These are phyloP conservation scores for Macrosoma leucophasiata DNA, from an alignment of 2,888 invertebrate species.

Conservation along the genomic window DNA sequence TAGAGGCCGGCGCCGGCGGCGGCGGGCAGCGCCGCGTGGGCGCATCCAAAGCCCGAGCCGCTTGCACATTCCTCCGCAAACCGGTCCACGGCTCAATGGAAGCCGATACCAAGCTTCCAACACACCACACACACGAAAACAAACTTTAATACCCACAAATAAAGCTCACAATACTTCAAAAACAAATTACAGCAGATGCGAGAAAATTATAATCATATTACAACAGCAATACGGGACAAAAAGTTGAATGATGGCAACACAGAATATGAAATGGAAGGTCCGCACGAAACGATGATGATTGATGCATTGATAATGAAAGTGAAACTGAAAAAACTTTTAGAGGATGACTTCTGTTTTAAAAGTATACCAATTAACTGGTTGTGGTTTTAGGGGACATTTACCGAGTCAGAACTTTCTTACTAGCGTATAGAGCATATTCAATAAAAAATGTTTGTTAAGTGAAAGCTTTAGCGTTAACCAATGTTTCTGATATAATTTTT, in stretches of 20 bases:
- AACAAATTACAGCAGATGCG: constrained; percentile 26
- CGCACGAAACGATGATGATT: constrained; percentile 40
- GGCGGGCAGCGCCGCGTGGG: constrained; percentile 50
- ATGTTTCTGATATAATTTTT: no score
- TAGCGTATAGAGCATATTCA: no score
- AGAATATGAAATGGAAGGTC: constrained; percentile 48
- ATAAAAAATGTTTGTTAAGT: no score
- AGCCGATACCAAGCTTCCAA: constrained; percentile 41
- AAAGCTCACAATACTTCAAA: constrained; percentile 30
- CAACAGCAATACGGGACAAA: constrained; percentile 54
- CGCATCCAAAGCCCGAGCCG: constrained; percentile 55
- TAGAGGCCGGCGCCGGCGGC: constrained; percentile 41
- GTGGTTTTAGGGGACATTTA: no score
- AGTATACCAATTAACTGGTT: no score
- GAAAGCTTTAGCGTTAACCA: no score
- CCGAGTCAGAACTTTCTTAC: no score
- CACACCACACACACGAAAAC: constrained; percentile 30
- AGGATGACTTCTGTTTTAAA: no score
- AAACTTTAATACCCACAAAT: constrained; percentile 31
- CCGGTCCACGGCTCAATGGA: constrained; percentile 67
- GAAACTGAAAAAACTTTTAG: constrained; percentile 24
- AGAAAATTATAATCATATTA: constrained; percentile 62
- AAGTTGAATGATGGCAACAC: constrained; percentile 54
- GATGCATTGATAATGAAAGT: constrained; percentile 41
- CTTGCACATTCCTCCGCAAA: constrained; percentile 60